Conservation (phyloP, 2,888 invertebrate species). For the Epirrita christyi region DNA sequence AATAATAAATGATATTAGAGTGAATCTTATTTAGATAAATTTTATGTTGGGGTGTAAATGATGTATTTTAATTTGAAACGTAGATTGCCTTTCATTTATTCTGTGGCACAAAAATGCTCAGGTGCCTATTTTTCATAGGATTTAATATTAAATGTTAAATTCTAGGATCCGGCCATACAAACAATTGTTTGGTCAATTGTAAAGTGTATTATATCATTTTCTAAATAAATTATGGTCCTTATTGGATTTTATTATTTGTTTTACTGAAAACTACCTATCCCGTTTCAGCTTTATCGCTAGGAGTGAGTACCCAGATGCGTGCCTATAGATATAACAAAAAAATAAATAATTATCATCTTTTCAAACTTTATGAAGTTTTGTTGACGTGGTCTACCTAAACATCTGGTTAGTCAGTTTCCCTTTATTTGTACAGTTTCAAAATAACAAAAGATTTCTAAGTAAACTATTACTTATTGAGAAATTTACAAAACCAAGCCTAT, state of each 20-base stretch:
- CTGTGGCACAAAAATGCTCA: constrained; percentile 27
- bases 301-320: too few species aligned
- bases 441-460: too few species aligned
- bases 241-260: constrained; percentile 73
- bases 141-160: constrained; percentile 43
- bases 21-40: neutral
- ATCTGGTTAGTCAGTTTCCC: too few species aligned
- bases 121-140: constrained; percentile 33
- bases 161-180: constrained; percentile 59
- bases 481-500: too few species aligned
- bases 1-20: constrained; percentile 2
- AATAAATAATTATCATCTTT: too few species aligned
- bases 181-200: constrained; percentile 76
- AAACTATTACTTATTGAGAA: too few species aligned
- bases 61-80: constrained; percentile 3
- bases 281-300: neutral
- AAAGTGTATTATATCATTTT: constrained; percentile 82
- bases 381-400: too few species aligned
- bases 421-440: too few species aligned
- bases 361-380: too few species aligned
- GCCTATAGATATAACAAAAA: too few species aligned
- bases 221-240: constrained; percentile 82
- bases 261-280: constrained; percentile 42
- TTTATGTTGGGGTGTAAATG: neutral
- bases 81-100: constrained; percentile 26